Conservation (phyloP, 1,140 invertebrate species). For the Drosophila jambulina region DNA sequence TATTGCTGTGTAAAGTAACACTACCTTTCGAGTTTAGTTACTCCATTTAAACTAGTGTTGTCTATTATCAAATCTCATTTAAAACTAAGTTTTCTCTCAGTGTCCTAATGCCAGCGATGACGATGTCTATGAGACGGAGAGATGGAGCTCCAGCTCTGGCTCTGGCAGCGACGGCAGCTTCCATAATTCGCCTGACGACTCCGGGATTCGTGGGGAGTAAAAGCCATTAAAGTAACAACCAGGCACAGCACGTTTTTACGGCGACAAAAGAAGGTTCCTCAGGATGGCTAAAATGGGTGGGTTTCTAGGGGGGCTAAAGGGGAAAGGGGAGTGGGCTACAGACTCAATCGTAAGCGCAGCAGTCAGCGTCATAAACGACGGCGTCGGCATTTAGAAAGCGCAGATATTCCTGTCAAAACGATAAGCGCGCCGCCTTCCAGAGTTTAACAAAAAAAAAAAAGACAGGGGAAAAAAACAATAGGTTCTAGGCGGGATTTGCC, state of each 20-base stretch:
- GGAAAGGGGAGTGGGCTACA: slow-evolving; percentile 8
- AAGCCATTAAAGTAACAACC: slow-evolving; percentile 82
- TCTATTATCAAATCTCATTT: no score
- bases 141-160: slow-evolving; percentile 21
- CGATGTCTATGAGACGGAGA: slow-evolving; percentile 12
- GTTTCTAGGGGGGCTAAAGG: background rate
- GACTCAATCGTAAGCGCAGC: slow-evolving; percentile 81
- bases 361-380: slow-evolving; percentile 81
- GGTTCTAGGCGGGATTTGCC: slow-evolving; percentile 13
- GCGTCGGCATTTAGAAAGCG: slow-evolving; percentile 80
- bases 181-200: slow-evolving; percentile 78
- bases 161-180: slow-evolving; percentile 63
- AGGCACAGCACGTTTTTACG: slow-evolving; percentile 82
- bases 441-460: slow-evolving; percentile 11
- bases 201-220: slow-evolving; percentile 77
- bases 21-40: background rate
- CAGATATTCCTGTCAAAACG: slow-evolving; percentile 83
- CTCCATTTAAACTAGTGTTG: background rate
- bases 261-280: slow-evolving; percentile 57
- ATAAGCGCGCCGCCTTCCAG: slow-evolving; percentile 74
- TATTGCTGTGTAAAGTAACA: no score
- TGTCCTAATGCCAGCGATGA: slow-evolving; percentile 14
- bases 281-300: slow-evolving; percentile 37
- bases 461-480: slow-evolving; percentile 5
- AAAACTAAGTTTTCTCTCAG: slow-evolving; percentile 1